A percentile compares a stretch with the other conserved stretches of the same genome.
These are phyloP conservation scores for Microctonus hyperodae DNA, from an alignment of 2,888 invertebrate genomes.

Conservation along the genomic window DNA sequence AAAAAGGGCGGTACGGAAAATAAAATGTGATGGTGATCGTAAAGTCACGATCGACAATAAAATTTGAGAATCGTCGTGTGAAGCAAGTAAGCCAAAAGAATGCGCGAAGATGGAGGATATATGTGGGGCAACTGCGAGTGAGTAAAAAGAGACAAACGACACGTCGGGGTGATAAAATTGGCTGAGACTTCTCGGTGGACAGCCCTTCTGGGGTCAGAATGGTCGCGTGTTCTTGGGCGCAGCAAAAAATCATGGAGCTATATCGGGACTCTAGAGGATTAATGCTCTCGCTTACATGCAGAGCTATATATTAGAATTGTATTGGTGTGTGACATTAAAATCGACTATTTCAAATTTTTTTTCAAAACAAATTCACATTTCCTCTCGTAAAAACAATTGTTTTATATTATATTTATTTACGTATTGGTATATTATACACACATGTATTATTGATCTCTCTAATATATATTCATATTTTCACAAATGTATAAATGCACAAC, in stretches of 20 bases:
- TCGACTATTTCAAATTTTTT: slow-evolving; percentile 20
- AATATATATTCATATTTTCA: no score
- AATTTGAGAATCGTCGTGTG: slow-evolving; percentile 19
- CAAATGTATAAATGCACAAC: no score
- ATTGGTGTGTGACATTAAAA: slow-evolving; percentile 24
- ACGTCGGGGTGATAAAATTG: slow-evolving; percentile 38
- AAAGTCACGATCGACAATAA: slow-evolving; percentile 24
- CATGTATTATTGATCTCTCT: no score
- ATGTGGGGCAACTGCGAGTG: slow-evolving; percentile 15
- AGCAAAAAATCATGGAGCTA: slow-evolving; percentile 40
- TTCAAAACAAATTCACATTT: not conserved
- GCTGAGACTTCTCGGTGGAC: slow-evolving; percentile 31
- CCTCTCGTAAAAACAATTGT: not conserved
- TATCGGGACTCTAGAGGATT: slow-evolving; percentile 40
- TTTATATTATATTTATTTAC: not conserved
- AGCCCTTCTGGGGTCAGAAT: slow-evolving; percentile 30
- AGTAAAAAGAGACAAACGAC: slow-evolving; percentile 26
- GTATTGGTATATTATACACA: no score
- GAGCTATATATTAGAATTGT: slow-evolving; percentile 31
- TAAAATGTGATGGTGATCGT: slow-evolving; percentile 14
- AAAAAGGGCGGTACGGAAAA: not conserved
- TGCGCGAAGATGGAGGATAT: slow-evolving; percentile 8
- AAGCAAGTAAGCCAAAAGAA: slow-evolving; percentile 19
- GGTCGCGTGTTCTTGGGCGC: slow-evolving; percentile 29
- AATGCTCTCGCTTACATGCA: slow-evolving; percentile 34